Base-by-base conservation (phyloP, 1,140 invertebrate genomes). In the Drosophila sturtevanti region DNA sequence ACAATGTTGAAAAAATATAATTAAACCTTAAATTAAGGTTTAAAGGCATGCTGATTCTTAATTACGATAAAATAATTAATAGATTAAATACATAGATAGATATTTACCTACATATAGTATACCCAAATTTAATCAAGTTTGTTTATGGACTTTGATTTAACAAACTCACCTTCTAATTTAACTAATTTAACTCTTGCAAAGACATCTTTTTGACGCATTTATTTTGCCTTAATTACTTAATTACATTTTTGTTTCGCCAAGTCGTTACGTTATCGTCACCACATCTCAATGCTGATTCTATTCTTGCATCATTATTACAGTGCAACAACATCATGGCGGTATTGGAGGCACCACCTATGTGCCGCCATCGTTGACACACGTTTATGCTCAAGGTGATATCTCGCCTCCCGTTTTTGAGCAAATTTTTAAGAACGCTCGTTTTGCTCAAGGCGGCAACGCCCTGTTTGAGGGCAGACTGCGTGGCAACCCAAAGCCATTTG, bases 401-500 rank as follows among this genome's bases (percentile, higher is more conserved):
- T 95, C 96, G 76, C 97, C 97, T 55, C 97, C 97, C 66, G 96
- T 98, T 68, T 98, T 98, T 92, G 97, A 98, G 90, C 96, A 97
- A 92, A 97, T 98, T 81, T 98, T 98, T 92, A 96, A 96, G 92
- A 98, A 98, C 93, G 97, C 97, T 60, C 95, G 97, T 84, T 98
- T 98, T 92, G 97, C 97, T 55, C 97, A 98, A 93, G 97, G 97
- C 66, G 97, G 97, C 31, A 97, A 98, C 92, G 97, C 97, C 22
- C 93, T 96, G 90, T 99, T 99, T 92, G 97, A 99, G 92, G 97
- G 99, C 16, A 95, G 96, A 73, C 95, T 98, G 6, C 95, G 95
- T 72, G 99, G 98, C 62, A 97, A 96, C 92, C 98, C 99, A 9
- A 97, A 96, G 91, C 99, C 99, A 60, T 95, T 95, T 65, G 98